These are phyloP conservation scores for Tetrax tetrax DNA, from an alignment of 2,113 vertebrate species.

Conservation along the genomic window DNA sequence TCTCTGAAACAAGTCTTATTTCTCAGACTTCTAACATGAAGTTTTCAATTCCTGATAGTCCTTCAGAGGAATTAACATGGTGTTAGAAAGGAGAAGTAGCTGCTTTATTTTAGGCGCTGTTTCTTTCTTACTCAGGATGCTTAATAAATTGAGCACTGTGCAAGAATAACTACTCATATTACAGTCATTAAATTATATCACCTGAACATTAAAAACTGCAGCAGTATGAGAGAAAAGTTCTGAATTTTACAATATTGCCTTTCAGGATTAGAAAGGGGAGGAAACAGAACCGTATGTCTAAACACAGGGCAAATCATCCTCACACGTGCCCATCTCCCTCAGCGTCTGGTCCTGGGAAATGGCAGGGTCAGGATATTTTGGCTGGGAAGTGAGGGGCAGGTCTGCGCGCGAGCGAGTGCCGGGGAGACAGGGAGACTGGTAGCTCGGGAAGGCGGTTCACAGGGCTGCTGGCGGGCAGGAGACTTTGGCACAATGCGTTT, in stretches of 20 bases:
- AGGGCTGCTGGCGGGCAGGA: not conserved
- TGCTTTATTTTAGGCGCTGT: not conserved
- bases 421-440: not conserved
- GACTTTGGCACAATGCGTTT: not conserved
- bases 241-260: not conserved
- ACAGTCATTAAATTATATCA: constrained; percentile 33
- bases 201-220: constrained; percentile 17
- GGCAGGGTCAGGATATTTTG: not conserved
- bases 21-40: not conserved
- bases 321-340: not conserved
- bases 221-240: constrained; percentile 23
- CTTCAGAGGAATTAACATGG: not conserved
- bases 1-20: not conserved
- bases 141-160: constrained; percentile 11
- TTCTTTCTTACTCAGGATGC: not conserved
- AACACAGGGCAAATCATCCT: not conserved
- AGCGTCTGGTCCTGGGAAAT: not conserved
- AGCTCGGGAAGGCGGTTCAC: not conserved
- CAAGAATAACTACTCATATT: constrained; percentile 35
- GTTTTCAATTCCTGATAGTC: not conserved
- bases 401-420: not conserved
- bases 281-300: not conserved
- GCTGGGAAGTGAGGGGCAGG: not conserved
- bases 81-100: not conserved
- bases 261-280: not conserved